A percentile compares a stretch with the other conserved stretches of the same genome.
These are phyloP conservation scores for Tuta absoluta DNA, from an alignment of 2,888 invertebrate species.

Conservation along the genomic window DNA sequence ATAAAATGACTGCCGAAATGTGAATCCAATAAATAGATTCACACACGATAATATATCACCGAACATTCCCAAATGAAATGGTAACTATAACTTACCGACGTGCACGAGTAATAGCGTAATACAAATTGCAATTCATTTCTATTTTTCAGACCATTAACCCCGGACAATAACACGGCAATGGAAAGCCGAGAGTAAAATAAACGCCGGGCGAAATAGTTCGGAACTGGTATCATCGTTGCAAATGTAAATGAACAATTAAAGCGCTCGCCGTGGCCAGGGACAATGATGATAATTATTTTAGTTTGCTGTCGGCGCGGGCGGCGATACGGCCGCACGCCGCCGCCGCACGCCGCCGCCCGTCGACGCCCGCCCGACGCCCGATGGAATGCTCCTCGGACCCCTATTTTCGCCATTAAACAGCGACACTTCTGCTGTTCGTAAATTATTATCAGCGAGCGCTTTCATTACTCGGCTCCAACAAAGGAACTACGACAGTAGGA, in stretches of 20 bases:
- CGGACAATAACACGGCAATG: conserved; percentile 72
- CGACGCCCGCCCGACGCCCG: conserved; percentile 49
- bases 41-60: conserved; percentile 20
- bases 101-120: conserved; percentile 56
- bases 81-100: conserved; percentile 50
- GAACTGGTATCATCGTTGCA: conserved; percentile 79
- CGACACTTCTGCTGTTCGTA: conserved; percentile 81
- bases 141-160: conserved; percentile 79
- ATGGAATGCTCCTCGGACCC: conserved; percentile 76
- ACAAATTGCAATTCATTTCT: conserved; percentile 75
- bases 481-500: conserved; percentile 76
- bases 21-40: conserved; percentile 20
- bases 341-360: conserved; percentile 42
- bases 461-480: conserved; percentile 78
- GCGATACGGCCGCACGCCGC: conserved; percentile 64
- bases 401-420: conserved; percentile 74
- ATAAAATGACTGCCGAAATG: not conserved
- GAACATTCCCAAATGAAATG: conserved; percentile 44
- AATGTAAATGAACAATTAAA: conserved; percentile 82
- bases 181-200: conserved; percentile 73
- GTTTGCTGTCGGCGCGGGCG: conserved; percentile 76
- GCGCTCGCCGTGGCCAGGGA: conserved; percentile 75
- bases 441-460: conserved; percentile 79
- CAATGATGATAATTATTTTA: conserved; percentile 82
- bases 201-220: conserved; percentile 75